Evolutionary conservation across 1,140 invertebrate species (phyloP), one percentile per base, ranked within the genome.

Genomic region (Magallana angulata): DNA sequence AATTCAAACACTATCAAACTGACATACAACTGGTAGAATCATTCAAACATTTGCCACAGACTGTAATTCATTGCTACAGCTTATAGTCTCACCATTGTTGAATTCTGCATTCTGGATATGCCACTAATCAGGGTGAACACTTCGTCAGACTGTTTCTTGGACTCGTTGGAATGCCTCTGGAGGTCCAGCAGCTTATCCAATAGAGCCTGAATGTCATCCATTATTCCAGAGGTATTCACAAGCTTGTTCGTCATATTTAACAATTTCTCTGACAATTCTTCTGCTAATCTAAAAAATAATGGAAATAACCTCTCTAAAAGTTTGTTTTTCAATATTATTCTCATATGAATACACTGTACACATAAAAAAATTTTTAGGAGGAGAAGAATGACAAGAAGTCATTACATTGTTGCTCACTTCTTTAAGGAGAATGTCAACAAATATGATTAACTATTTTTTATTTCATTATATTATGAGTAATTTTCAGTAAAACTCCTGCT

Each of bases 251-350:
- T 62, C 82, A 90, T 58, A 4, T 87, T 36, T 14, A 68, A 16
- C 3, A 92, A 71, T 57, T 68, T 48, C 36, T 90, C 88, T 30
- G 89, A 90, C 71, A 92, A 71, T 84, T 88, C 87, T 71, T 91
- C 91, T 18, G 91, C 90, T 24, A 60, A n/a, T 57, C 60, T 56
- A 57, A 24, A 84, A 60, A 84, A 16, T 71, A 48, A 48, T 48
- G 2, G 36, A 48, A 48, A 4, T 48, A n/a, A 76, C 4, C 14
- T 12, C 14, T 58, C 1, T 18, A 62, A 64, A 36, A 30, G 18
- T 18, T 24, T 36, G 5, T 16, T 1, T 64, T n/a, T 11, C 14
- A 58, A 48, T 5, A 48, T 48, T 48, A 24, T 24, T 48, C 5
- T 48, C 5, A 48, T 48, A 48, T 48, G 36, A 48, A 48, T 24